These are phyloP conservation scores for Sparidentex hasta DNA, from an alignment of 2,797 vertebrate species.

Conservation along the genomic window DNA sequence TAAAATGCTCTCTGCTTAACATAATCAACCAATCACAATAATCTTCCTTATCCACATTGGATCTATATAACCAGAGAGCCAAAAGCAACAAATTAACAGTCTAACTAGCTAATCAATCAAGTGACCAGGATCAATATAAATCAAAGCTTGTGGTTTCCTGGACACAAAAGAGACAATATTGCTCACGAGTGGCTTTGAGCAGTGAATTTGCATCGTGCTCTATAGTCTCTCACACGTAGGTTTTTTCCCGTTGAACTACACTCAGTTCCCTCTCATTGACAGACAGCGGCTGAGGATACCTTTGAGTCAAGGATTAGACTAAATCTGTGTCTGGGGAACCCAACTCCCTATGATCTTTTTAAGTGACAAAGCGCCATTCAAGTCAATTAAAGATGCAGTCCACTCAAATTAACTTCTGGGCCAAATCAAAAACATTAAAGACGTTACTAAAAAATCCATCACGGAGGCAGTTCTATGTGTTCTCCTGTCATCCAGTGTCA, in stretches of 20 bases:
- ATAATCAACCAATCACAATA: slow-evolving; percentile 13
- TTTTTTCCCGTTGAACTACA: slow-evolving; percentile 18
- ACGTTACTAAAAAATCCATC: slow-evolving; percentile 27
- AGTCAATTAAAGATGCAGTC: slow-evolving; percentile 62
- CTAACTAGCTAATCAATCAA: slow-evolving; percentile 34
- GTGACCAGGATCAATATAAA: slow-evolving; percentile 45
- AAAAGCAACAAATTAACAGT: slow-evolving; percentile 27
- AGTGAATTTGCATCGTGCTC: background rate
- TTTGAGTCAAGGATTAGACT: slow-evolving; percentile 63
- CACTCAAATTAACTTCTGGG: slow-evolving; percentile 62
- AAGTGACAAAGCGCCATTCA: slow-evolving; percentile 54
- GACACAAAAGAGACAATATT: background rate
- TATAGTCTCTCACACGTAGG: background rate
- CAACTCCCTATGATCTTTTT: slow-evolving; percentile 59
- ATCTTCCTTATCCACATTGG: slow-evolving; percentile 20
- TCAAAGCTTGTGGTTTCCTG: slow-evolving; percentile 24
- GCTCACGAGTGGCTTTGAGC: background rate
- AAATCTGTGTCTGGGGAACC: slow-evolving; percentile 64
- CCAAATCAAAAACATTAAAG: slow-evolving; percentile 54
- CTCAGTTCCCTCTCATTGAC: slow-evolving; percentile 36
- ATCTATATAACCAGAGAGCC: slow-evolving; percentile 24
- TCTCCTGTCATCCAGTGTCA: slow-evolving; percentile 55
- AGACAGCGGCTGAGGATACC: slow-evolving; percentile 43
- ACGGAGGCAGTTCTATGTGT: slow-evolving; percentile 27
- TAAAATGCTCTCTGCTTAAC: slow-evolving; percentile 11